Base-by-base conservation (phyloP, 2,797 vertebrate species). In the Lutjanus campechanus region DNA sequence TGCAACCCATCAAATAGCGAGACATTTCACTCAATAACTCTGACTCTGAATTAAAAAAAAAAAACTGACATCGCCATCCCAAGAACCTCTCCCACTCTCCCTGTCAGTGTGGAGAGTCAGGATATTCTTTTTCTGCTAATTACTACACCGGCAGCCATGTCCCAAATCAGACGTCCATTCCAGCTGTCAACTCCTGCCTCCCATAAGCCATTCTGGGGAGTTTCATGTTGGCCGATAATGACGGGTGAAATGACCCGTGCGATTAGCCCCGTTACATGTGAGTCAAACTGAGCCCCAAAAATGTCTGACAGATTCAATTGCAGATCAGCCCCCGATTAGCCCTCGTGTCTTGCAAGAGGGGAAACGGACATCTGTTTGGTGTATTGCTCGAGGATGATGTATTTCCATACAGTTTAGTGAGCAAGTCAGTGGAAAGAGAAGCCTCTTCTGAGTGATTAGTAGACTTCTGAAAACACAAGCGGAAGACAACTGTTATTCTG, bases 301-400 rank as follows among this genome's bases (percentile, higher is more conserved):
- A 80, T 71, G 69, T 11, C 83, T 85, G 83, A 85, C 81, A 75
- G 63, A 73, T 84, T 81, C 58, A 80, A 81, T 51, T 82, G 67
- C 77, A 83, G 69, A 81, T 77, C 74, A 73, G 76, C 51, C 68
- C 20, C 73, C 8, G 76, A 88, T 87, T 81, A 82, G 65, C 71
- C 71, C 56, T 66, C 11, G 1, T 76, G 78, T 40, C 7, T 76
- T 40, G 60, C 76, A 68, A 81, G 41, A 69, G 65, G 54, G 62
- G 56, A 83, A 81, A 58, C 5, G 43, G 66, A 87, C 86, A 90
- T 92, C 86, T 92, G 90, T 81, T 91, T 72, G 82, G 72, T 82
- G 68, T 87, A 84, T 90, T 79, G 69, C 84, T 81, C 51, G 66
- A 83, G 85, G 73, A 78, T 61, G 59, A 85, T 73, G 77, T 86